phyloP scores from a whole-genome alignment of 2,797 vertebrate species.

The Falco berigora region DNA sequence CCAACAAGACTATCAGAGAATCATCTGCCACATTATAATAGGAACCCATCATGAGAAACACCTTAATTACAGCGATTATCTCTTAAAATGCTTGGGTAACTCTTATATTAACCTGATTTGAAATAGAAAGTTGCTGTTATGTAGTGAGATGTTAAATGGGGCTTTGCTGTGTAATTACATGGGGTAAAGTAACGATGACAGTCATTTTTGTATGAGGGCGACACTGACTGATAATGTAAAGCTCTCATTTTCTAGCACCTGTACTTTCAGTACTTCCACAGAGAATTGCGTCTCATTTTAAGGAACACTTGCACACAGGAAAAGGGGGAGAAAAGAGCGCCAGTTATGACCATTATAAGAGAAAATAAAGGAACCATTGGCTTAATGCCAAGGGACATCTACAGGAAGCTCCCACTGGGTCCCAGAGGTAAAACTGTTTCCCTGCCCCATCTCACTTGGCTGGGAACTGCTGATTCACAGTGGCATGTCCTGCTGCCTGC shows the following conservation, averaged over 20 bases:
- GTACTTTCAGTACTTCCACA: conserved; percentile 16
- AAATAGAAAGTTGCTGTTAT: conserved; percentile 44
- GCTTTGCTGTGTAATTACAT: conserved; percentile 52
- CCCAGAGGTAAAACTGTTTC: neutral
- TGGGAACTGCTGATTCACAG: neutral
- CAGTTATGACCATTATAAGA: neutral
- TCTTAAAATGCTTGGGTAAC: conserved; percentile 41
- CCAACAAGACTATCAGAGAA: neutral
- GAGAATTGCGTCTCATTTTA: neutral
- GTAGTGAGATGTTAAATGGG: conserved; percentile 31
- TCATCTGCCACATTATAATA: neutral
- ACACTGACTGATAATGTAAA: conserved; percentile 27
- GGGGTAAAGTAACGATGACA: conserved; percentile 27
- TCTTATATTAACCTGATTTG: conserved; percentile 31
- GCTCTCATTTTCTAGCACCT: conserved; percentile 49
- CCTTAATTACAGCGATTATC: conserved; percentile 55
- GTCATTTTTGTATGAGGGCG: neutral
- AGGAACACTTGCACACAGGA: neutral
- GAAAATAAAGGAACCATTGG: neutral
- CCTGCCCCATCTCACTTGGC: neutral
- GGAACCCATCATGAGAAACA: neutral
- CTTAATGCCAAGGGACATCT: neutral
- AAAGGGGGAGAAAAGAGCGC: neutral
- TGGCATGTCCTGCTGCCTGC: fast-evolving
- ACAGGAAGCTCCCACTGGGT: neutral